Evolutionary conservation across 2,113 vertebrate genomes (phyloP), one percentile per base, ranked within the genome.

Genomic region (Pomatorhinus ruficollis): DNA sequence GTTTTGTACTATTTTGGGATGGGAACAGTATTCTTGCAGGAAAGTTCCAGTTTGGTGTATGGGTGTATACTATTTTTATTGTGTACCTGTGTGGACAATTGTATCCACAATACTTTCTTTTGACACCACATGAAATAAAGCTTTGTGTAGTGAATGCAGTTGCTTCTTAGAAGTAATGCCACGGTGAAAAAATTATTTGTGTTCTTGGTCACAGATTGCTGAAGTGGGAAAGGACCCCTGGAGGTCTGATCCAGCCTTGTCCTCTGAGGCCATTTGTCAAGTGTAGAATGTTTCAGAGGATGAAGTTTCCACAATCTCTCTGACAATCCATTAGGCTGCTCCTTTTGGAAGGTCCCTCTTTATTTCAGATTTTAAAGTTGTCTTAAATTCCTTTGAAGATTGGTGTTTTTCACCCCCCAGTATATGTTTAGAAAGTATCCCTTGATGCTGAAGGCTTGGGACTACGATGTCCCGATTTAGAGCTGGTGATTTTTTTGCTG

Each of bases 281-380:
- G 12, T 70, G 87, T 44, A 11, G 9, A 53, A 4, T 74, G 30
- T 61, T n/a, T 88, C 3, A 4, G 15, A 47, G 28, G 31, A 35
- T 76, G 25, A 27, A n/a, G 39, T 77, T 89, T 30, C 12, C 23
- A 28, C 45, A 12, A 1, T 75, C 15, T 68, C 33, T 56, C 18
- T 74, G 54, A 23, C 47, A 65, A 0, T 40, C 15, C 30, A 0
- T 25, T 65, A 18, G 2, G 6, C 7, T 49, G 0, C 49, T 80
- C 7, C 40, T 83, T 14, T 22, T 79, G 53, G 35, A 71, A 79
- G 23, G 11, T 35, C 5, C 27, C 42, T 57, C 40, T 42, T 66
- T 39, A 37, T 90, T 90, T 90, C 17, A 5, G 5, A 2, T 79
- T 31, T 40, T 78, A 25, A 69, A 71, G 23, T 71, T 5, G 6